phyloP scores from a whole-genome alignment of 1,140 invertebrate species.

The Bombus superbus region DNA sequence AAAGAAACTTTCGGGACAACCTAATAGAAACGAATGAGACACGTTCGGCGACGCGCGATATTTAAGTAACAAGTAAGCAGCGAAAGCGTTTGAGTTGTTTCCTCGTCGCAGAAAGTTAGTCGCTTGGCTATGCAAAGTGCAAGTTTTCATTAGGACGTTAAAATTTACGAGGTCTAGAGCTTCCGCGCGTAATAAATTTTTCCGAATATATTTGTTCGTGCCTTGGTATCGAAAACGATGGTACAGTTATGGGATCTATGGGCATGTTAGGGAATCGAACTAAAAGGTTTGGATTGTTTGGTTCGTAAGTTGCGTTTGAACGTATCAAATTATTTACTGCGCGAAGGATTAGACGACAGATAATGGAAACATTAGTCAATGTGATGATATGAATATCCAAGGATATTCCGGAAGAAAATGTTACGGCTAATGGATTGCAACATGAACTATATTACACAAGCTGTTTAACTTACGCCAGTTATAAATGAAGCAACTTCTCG shows the following conservation, averaged over 20 bases:
- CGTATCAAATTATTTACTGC: no score
- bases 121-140: no score
- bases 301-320: no score
- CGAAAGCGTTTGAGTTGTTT: no score
- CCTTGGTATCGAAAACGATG: neutral
- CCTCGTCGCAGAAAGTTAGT: no score
- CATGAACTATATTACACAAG: slow-evolving; percentile 36
- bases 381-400: neutral
- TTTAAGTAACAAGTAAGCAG: no score
- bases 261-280: neutral
- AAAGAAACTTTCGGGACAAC: no score
- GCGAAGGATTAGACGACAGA: neutral
- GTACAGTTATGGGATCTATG: neutral
- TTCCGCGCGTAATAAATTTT: neutral
- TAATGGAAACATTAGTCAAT: slow-evolving; percentile 15
- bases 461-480: slow-evolving; percentile 49
- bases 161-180: neutral
- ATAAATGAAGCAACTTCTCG: slow-evolving; percentile 51
- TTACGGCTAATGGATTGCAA: slow-evolving; percentile 49
- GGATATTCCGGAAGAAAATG: slow-evolving; percentile 32
- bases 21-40: no score
- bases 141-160: no score
- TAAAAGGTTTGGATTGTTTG: no score
- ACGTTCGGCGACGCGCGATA: no score
- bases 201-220: neutral